Evolutionary conservation across 2,113 vertebrate species (phyloP).

Genomic region (Panthera tigris): DNA sequence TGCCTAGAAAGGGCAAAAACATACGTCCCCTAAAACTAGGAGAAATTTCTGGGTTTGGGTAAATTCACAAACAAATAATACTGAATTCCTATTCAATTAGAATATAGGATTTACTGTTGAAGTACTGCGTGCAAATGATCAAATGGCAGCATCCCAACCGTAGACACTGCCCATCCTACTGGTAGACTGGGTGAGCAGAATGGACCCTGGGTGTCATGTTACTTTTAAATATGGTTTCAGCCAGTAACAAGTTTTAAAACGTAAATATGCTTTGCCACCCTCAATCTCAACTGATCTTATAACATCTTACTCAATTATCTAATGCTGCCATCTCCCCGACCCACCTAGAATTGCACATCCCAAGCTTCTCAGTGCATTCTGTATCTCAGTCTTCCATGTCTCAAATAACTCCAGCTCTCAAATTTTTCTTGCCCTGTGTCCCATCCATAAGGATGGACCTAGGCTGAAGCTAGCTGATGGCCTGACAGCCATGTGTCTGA

Average conservation of each 20-base stretch:
- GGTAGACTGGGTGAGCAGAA: neutral
- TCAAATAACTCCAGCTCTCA: neutral
- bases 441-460: neutral
- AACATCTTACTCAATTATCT: neutral
- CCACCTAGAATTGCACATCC: neutral
- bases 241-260: neutral
- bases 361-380: neutral
- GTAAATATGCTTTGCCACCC: neutral
- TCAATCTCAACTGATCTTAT: neutral
- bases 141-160: neutral
- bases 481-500: neutral
- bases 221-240: neutral
- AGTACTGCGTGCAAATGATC: rapidly evolving
- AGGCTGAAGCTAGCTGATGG: neutral
- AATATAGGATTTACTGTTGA: neutral
- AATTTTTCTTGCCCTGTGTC: neutral
- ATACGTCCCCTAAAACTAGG: neutral
- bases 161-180: neutral
- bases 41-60: neutral
- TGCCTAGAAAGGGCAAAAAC: neutral
- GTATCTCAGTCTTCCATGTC: neutral
- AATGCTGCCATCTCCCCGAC: neutral
- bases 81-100: neutral
- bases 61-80: neutral
- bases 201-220: rapidly evolving